Evolutionary conservation across 2,113 vertebrate genomes (phyloP), one percentile per base, ranked within the genome.

Genomic region (Hyaena hyaena): DNA sequence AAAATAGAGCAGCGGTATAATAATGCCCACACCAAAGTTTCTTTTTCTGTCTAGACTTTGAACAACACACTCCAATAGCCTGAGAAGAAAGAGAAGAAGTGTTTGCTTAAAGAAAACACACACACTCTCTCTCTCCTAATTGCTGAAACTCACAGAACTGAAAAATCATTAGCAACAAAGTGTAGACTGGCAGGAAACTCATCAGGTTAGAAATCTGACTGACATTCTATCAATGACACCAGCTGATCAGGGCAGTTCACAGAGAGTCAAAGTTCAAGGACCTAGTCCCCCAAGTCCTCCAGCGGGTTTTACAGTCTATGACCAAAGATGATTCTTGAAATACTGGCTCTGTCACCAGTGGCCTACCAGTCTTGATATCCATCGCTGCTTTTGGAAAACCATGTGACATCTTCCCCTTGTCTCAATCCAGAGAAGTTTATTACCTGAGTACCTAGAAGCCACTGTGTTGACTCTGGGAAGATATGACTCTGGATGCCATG

Each of bases 11-110:
- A 12, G 16, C 0, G 4, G 10, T 23, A 33, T 53, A 35, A 69
- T 39, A 26, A 69, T n/a, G 79, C n/a, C 45, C 6, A 63, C 50
- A 24, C 28, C 53, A 26, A 0, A 39, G 35, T 35, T 71, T 76
- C n/a, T 71, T 21, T 43, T 17, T 26, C 50, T 53, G 0, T 9
- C 1, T 21, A n/a, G 76, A 89, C 11, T 48, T 76, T 31, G 73
- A 35, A 35, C 86, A 90, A 26, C 7, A 65, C 5, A 10, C 26
- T 10, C 21, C 4, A 17, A 16, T 1, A 71, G 76, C n/a, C 11
- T 66, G 63, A 21, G 35, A 55, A 71, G 84, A 92, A 76, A 90
- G 65, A 48, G 58, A 71, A 80, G 43, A 35, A 93, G 71, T n/a
- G 19, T 76, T 74, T 48, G 12, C 39, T 58, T 35, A 43, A 50